phyloP scores from a whole-genome alignment of 2,797 vertebrate species.

The Peromyscus aztecus region DNA sequence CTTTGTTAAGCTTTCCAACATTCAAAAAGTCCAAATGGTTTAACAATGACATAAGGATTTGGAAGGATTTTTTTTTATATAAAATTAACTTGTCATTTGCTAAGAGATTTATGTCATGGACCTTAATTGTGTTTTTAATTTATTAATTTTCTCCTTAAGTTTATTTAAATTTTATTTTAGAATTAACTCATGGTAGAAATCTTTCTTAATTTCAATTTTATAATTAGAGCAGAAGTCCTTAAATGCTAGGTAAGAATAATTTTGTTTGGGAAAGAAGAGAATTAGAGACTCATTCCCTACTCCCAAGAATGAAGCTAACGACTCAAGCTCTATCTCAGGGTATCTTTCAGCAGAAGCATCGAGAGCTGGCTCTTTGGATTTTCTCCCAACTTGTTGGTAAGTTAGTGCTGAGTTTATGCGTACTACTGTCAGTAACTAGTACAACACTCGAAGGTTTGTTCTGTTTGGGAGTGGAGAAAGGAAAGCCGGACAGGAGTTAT shows the following conservation, averaged over 20 bases:
- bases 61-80: not conserved
- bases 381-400: not conserved
- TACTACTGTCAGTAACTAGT: not conserved
- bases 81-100: not conserved
- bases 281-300: not conserved
- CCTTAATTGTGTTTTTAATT: conserved; percentile 31
- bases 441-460: not conserved
- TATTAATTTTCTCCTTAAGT: not conserved
- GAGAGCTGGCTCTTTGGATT: not conserved
- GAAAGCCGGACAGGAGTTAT: not conserved
- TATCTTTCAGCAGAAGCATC: not conserved
- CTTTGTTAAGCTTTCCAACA: not conserved
- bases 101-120: not conserved
- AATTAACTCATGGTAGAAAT: not conserved
- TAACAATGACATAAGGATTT: not conserved
- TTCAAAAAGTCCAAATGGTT: conserved; percentile 19
- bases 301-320: conserved; percentile 37
- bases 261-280: conserved; percentile 48
- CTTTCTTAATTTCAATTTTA: conserved; percentile 11
- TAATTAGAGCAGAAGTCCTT: not conserved
- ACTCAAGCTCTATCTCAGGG: not conserved
- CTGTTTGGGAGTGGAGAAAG: not conserved
- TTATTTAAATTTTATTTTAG: not conserved
- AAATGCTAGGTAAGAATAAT: not conserved
- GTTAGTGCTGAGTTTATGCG: not conserved